Evolutionary conservation across 2,797 vertebrate genomes (phyloP).

Genomic region (Serranus cabrilla): DNA sequence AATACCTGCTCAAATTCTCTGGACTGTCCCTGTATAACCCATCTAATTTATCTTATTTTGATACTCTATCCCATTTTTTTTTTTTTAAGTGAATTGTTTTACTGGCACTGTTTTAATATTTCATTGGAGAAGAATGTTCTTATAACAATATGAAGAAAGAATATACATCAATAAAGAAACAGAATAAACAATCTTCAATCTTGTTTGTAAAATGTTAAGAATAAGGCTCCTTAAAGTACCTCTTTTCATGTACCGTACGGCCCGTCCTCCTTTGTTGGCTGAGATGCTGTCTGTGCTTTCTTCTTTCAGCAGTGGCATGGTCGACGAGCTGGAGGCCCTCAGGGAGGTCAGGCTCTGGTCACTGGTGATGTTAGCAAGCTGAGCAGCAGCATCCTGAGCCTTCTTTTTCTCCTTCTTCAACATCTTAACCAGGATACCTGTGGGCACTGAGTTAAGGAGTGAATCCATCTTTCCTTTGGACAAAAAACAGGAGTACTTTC

Average conservation of each 20-base stretch:
- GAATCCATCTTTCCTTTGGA: conserved; percentile 4
- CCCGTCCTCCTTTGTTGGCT: conserved; percentile 21
- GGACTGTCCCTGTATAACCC: too few relatives aligned
- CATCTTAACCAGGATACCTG: conserved; percentile 92
- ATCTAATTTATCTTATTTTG: too few relatives aligned
- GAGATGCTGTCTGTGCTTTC: conserved; percentile 47
- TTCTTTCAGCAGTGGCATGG: conserved; percentile 47
- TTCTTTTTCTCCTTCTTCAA: conserved; percentile 93
- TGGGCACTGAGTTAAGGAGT: conserved; percentile 81
- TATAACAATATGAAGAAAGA: too few relatives aligned
- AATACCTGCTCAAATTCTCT: too few relatives aligned
- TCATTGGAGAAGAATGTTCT: too few relatives aligned
- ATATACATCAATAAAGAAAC: too few relatives aligned
- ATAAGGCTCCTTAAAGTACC: conserved; percentile 76
- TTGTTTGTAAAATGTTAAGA: neutral
- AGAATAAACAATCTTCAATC: neutral
- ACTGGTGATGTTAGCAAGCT: conserved; percentile 52
- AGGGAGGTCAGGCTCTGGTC: conserved; percentile 45
- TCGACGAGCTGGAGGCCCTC: conserved; percentile 22
- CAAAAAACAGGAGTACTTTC: neutral
- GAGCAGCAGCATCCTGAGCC: conserved; percentile 79
- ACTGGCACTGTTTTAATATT: too few relatives aligned
- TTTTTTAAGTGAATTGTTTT: too few relatives aligned
- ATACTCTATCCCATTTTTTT: too few relatives aligned
- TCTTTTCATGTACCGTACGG: conserved; percentile 75